phyloP scores from a whole-genome alignment of 1,140 invertebrate genomes.

The Aphis gossypii region DNA sequence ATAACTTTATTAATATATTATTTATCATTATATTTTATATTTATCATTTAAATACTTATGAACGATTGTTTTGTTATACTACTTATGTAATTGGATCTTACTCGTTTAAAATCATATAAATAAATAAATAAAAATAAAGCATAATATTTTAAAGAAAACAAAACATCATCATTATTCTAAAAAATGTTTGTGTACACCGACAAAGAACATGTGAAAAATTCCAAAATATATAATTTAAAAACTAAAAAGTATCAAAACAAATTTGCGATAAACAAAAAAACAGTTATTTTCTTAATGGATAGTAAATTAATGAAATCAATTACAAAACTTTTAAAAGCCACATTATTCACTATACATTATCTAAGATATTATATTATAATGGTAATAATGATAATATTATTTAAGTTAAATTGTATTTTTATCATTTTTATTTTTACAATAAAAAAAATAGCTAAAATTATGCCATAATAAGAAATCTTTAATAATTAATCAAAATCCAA shows the following conservation, averaged over 20 bases:
- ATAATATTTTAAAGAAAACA: neutral
- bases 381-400: neutral
- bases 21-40: no score
- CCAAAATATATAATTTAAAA: neutral
- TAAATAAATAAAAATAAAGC: neutral
- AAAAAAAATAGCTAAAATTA: neutral
- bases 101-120: no score
- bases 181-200: neutral
- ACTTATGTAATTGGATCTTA: no score
- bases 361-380: neutral
- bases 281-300: neutral
- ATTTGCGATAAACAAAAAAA: neutral
- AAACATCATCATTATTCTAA: neutral
- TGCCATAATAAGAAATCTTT: fast-evolving
- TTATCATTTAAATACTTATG: no score
- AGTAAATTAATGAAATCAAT: neutral
- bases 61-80: no score
- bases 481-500: neutral
- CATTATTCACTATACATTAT: neutral
- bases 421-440: neutral
- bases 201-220: neutral
- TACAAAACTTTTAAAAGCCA: neutral
- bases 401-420: neutral
- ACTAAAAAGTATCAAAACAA: neutral
- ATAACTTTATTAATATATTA: no score